These are phyloP conservation scores for Callithrix jacchus DNA, from an alignment of 2,113 vertebrate genomes.

Conservation along the genomic window DNA sequence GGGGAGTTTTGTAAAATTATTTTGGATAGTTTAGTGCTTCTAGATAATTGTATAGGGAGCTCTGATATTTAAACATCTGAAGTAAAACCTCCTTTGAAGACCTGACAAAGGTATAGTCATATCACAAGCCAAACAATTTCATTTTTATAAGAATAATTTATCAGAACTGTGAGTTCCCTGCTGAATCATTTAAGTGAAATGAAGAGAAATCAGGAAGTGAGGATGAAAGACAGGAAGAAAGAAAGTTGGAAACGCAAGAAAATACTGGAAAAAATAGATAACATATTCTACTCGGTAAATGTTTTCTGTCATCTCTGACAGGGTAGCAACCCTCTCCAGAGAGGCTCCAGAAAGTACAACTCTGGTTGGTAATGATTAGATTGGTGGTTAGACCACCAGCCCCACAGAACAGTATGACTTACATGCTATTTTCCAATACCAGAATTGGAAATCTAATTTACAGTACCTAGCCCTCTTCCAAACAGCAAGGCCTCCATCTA, in stretches of 20 bases:
- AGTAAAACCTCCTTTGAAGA: conserved; percentile 4
- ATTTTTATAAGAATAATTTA: conserved; percentile 36
- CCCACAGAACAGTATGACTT: not conserved
- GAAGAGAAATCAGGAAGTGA: not conserved
- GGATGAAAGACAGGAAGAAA: not conserved
- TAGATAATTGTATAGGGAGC: conserved; percentile 57
- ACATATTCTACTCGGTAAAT: not conserved
- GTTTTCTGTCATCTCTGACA: not conserved
- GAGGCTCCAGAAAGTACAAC: not conserved
- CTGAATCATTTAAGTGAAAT: not conserved
- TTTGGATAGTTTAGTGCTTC: conserved; percentile 71
- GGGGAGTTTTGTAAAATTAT: conserved; percentile 73
- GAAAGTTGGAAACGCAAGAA: not conserved
- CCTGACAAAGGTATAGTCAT: not conserved
- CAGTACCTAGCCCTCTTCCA: not conserved
- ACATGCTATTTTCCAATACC: not conserved
- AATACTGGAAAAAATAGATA: not conserved
- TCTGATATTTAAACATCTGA: conserved; percentile 65
- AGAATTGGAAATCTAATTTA: not conserved
- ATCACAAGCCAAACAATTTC: not conserved
- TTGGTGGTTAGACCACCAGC: not conserved
- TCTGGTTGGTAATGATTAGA: not conserved
- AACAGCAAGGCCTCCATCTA: not conserved
- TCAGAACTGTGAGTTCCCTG: not conserved
- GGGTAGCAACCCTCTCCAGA: not conserved